phyloP scores from a whole-genome alignment of 2,888 invertebrate species.

The Syrphus vitripennis region DNA sequence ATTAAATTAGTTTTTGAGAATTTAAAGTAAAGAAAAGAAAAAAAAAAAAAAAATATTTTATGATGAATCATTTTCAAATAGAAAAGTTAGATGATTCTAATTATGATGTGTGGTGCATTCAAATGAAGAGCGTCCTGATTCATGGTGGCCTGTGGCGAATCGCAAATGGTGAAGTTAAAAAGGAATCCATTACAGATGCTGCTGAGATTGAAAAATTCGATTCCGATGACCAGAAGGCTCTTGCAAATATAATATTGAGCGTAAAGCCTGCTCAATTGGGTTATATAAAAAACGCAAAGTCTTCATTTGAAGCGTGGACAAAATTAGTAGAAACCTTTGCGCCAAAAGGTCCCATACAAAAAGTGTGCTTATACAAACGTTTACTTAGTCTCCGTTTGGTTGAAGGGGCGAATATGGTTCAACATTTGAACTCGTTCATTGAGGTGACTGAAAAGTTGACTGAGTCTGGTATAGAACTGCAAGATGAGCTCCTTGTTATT shows the following conservation, averaged over 20 bases:
- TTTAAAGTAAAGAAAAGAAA: background rate
- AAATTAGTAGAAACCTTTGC: slow-evolving; percentile 30
- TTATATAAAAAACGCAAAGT: slow-evolving; percentile 50
- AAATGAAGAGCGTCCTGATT: background rate
- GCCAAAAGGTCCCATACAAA: slow-evolving; percentile 47
- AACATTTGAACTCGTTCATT: slow-evolving; percentile 25
- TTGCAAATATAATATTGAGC: too few species aligned
- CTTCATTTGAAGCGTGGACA: slow-evolving; percentile 52
- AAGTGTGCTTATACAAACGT: slow-evolving; percentile 50
- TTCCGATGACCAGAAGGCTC: too few species aligned
- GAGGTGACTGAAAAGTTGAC: slow-evolving; percentile 39
- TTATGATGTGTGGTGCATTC: too few species aligned
- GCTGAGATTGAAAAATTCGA: too few species aligned
- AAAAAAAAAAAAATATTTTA: background rate
- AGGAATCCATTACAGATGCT: background rate
- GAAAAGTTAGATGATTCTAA: background rate
- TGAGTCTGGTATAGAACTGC: too few species aligned
- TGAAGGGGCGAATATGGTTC: slow-evolving; percentile 17
- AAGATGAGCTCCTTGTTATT: slow-evolving; percentile 22
- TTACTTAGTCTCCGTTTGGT: slow-evolving; percentile 23
- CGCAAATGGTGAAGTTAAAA: background rate
- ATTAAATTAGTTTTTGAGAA: background rate
- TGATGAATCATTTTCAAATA: background rate
- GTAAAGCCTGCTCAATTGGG: too few species aligned
- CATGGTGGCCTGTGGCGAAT: too few species aligned